Evolutionary conservation across 2,113 vertebrate species (phyloP), one percentile per base, ranked within the genome.

Genomic region (Poicephalus meyeri): DNA sequence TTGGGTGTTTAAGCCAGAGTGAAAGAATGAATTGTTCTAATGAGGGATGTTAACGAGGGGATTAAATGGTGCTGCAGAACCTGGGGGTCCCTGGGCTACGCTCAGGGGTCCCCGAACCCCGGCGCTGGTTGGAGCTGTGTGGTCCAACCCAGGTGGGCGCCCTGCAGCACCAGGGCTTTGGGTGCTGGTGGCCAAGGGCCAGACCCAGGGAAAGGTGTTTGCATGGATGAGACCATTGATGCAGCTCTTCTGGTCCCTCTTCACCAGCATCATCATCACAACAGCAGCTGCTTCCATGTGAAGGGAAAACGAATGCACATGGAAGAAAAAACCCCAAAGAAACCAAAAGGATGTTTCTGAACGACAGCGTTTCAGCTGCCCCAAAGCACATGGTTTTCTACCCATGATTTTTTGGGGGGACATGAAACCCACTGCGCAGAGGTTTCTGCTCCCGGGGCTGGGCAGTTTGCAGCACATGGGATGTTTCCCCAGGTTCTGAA

Each of bases 21-120:
- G 93, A 97, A 97, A 97, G 97, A 94, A 94, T 88, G 92, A 74
- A 96, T 97, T 97, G 97, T 97, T 97, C 94, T 94, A 68, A 81
- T 21, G 84, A 90, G 94, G 91, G 73, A 88, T 0, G 46, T 96
- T 96, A 97, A 96, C 2, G 72, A 96, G 94, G 84, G 90, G 77
- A 86, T 91, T 91, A 88, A 95, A 92, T 84, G 35, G 87, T 82
- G 50, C 80, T 74, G 88, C 0, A 1, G 84, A 91, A 91, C 37
- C 35, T 16, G 65, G 70, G 93, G 95, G 80, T 78, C 52, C 74
- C 44, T 16, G 3, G 17, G 17, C 73, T 18, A 6, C 33, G 65
- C 53, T 65, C 8, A 33, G 91, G 93, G 78, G 18, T 90, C 92
- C 90, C 63, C 31, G 3, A 15, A 16, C n/a, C 50, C 68, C 65